phyloP scores from a whole-genome alignment of 2,113 vertebrate species.

The Athene cunicularia region DNA sequence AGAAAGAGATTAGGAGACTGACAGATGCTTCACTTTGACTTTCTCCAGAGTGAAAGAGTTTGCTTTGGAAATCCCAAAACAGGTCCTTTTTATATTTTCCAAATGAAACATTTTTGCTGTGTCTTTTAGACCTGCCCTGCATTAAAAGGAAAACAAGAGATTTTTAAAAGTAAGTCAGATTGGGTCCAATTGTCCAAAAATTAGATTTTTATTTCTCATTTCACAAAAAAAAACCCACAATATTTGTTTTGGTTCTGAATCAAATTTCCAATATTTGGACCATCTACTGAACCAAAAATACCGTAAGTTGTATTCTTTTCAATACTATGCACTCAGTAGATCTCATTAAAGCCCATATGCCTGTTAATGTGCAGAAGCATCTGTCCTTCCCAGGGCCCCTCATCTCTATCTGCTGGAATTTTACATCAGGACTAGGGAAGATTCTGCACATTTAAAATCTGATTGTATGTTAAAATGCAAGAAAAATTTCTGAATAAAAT shows the following conservation, averaged over 20 bases:
- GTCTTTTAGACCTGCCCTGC: not conserved
- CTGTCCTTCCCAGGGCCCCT: not conserved
- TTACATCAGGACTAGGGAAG: not conserved
- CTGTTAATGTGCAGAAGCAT: not conserved
- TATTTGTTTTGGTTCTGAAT: not conserved
- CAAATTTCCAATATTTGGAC: not conserved
- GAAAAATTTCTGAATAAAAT: not conserved
- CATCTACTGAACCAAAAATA: not conserved
- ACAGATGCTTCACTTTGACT: constrained; percentile 9
- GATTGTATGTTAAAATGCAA: not conserved
- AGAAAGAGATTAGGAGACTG: not conserved
- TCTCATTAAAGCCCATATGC: not conserved
- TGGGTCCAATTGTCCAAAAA: not conserved
- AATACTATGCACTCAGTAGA: not conserved
- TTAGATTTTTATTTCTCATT: not conserved
- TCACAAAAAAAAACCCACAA: not conserved
- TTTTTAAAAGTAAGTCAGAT: not conserved
- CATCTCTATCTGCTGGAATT: not conserved
- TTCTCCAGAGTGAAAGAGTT: not conserved
- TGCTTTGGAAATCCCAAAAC: not conserved
- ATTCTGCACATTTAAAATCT: not conserved
- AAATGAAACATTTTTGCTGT: not conserved
- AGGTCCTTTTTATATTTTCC: constrained; percentile 11
- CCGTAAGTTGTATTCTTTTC: not conserved
- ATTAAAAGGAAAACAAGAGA: not conserved